Evolutionary conservation across 30 jellyfish, hydroid and myxozoan genomes (phyloP), one percentile per base, ranked within the genome.

Genomic region (Euphysa ruthae): DNA sequence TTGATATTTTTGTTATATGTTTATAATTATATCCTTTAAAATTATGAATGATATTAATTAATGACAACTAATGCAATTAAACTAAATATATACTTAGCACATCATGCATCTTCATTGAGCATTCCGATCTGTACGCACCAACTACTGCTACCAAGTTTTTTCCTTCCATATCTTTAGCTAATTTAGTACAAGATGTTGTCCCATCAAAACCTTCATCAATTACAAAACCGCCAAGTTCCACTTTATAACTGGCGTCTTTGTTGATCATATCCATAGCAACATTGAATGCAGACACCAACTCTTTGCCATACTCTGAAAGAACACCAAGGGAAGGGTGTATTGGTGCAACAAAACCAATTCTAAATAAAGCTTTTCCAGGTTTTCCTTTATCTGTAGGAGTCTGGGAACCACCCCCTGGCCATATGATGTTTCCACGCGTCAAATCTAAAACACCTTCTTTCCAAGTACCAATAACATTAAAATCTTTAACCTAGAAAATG

Each of bases 381-480:
- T 82, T 75, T 1, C 98, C 94, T 50, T 88, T 69, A 35, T 89
- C 98, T 4, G 94, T 89, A 6, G 98, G 98, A 14, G 91, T 75
- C 50, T 68, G 77, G 15, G 55, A 72, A 22, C 95, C 75, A n/a
- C 93, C 89, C 12, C 98, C 95, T 4, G 98, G 98, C 98, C 98
- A 89, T 6, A 61, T 55, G 42, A 89, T 81, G 27, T 30, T 70
- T 16, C 85, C 93, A 63, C 64, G 63, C 7, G 95, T 90, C 32
- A 81, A 22, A 26, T 58, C 35, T 28, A 89, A 74, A 4, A 90
- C 89, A 52, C 29, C 31, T 52, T 70, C 93, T 29, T 81, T 64
- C 98, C 98, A 89, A n/a, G 87, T 4, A 8, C 98, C 98, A 43
- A 81, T 92, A 8, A 24, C 74, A 1, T 35, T 61, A 35, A 22